Percentiles rank a stretch among this genome's conserved stretches.
Conservation (phyloP, 92 coral and sea anemone genomes). For the Bergia puertoricense region DNA sequence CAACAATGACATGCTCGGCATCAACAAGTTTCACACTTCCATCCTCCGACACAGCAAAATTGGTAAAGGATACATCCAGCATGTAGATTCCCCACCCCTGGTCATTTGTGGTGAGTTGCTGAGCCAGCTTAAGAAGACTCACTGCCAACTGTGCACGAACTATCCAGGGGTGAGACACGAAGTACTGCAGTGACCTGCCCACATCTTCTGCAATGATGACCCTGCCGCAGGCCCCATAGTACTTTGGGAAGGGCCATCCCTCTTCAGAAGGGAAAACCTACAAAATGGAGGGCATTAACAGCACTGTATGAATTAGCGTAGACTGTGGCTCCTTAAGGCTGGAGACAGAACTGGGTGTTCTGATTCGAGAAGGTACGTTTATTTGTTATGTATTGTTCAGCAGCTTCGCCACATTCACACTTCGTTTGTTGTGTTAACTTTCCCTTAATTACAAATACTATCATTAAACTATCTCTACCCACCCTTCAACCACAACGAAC, state of each 20-base stretch:
- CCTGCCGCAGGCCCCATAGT: conserved; percentile 91
- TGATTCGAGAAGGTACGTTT: background rate
- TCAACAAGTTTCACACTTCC: conserved; percentile 74
- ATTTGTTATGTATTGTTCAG: too few relatives aligned
- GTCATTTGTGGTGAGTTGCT: conserved; percentile 55
- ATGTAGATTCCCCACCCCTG: conserved; percentile 81
- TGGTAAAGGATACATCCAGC: conserved; percentile 64
- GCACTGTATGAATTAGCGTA: background rate
- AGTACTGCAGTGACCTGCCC: conserved; percentile 63
- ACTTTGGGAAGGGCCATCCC: conserved; percentile 84
- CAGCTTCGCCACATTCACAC: too few relatives aligned
- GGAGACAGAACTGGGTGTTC: background rate
- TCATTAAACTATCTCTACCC: too few relatives aligned
- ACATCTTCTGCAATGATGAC: conserved; percentile 74
- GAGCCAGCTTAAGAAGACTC: conserved; percentile 70
- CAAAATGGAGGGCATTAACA: background rate
- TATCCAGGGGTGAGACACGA: conserved; percentile 60
- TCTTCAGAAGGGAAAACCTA: conserved; percentile 75
- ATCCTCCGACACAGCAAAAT: conserved; percentile 70
- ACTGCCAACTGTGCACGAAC: conserved; percentile 75
- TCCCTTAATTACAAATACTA: too few relatives aligned
- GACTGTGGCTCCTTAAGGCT: background rate
- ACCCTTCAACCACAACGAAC: too few relatives aligned
- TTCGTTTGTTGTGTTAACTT: too few relatives aligned
- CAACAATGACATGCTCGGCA: conserved; percentile 70